phyloP scores from a whole-genome alignment of 2,113 vertebrate species.

The Apistogramma diplotaenia region DNA sequence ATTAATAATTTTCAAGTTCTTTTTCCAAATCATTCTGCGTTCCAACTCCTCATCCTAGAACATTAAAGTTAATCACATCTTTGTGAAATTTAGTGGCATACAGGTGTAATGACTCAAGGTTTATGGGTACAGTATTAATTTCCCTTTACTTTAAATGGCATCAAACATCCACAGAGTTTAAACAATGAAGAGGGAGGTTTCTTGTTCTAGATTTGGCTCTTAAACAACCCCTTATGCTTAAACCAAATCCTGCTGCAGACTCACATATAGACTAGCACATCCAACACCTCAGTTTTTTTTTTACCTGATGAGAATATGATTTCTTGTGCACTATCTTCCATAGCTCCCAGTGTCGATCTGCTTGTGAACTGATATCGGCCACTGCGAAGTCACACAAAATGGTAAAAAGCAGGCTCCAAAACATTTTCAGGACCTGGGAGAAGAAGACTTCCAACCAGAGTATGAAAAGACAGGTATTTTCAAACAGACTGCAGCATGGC shows the following conservation, averaged over 20 bases:
- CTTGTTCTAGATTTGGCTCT: neutral
- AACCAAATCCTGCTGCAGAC: neutral
- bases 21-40: constrained; percentile 81
- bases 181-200: too few relatives aligned
- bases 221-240: neutral
- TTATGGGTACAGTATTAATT: neutral
- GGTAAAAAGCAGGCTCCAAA: constrained; percentile 31
- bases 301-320: constrained; percentile 59
- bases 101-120: neutral
- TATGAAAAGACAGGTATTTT: neutral
- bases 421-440: constrained; percentile 29
- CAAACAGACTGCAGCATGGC: neutral
- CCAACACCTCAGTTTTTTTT: neutral
- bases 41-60: constrained; percentile 75
- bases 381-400: constrained; percentile 10
- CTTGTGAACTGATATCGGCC: neutral
- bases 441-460: neutral
- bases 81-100: neutral
- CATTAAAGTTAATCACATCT: neutral
- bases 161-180: too few relatives aligned
- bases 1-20: constrained; percentile 79
- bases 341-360: constrained; percentile 76
- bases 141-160: too few relatives aligned
- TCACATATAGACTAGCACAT: neutral
- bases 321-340: constrained; percentile 77